Evolutionary conservation across 2,797 vertebrate genomes (phyloP).

Genomic region (Girardinus metallicus): DNA sequence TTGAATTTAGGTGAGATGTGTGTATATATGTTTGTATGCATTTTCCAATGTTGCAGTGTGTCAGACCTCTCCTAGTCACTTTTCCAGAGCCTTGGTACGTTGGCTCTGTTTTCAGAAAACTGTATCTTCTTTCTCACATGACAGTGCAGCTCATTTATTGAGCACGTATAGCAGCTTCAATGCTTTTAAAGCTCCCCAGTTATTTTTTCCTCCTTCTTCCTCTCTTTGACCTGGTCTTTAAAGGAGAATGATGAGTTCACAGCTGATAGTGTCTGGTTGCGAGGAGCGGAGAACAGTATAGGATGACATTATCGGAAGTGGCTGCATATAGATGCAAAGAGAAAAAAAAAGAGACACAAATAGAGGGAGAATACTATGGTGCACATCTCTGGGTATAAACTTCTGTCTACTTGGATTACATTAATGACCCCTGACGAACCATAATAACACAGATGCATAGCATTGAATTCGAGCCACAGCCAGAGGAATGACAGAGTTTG

Average conservation of each 20-base stretch:
- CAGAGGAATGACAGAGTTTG: slow-evolving; percentile 57
- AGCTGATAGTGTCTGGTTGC: slow-evolving; percentile 76
- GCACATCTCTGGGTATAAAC: slow-evolving; percentile 69
- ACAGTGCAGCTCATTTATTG: slow-evolving; percentile 3
- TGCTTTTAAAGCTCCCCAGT: slow-evolving; percentile 23
- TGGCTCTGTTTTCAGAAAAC: slow-evolving; percentile 13
- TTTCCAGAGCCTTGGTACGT: slow-evolving; percentile 11
- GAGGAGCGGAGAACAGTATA: slow-evolving; percentile 72
- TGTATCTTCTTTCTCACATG: slow-evolving; percentile 10
- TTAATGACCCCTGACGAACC: slow-evolving; percentile 76
- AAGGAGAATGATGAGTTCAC: slow-evolving; percentile 72
- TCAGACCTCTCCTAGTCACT: neutral
- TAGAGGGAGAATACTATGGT: slow-evolving; percentile 74
- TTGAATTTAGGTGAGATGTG: neutral
- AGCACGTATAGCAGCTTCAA: slow-evolving; percentile 26
- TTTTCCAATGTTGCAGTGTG: neutral
- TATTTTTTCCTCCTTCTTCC: slow-evolving; percentile 21
- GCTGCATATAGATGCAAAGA: slow-evolving; percentile 69
- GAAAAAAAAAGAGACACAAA: slow-evolving; percentile 61
- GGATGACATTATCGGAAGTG: slow-evolving; percentile 79
- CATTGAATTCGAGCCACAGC: slow-evolving; percentile 56
- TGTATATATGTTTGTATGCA: neutral
- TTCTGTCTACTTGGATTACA: slow-evolving; percentile 74
- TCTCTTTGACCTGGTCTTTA: slow-evolving; percentile 60
- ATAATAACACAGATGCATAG: slow-evolving; percentile 68